Evolutionary conservation across 2,888 invertebrate genomes (phyloP).

Genomic region (Campaea margaritaria): DNA sequence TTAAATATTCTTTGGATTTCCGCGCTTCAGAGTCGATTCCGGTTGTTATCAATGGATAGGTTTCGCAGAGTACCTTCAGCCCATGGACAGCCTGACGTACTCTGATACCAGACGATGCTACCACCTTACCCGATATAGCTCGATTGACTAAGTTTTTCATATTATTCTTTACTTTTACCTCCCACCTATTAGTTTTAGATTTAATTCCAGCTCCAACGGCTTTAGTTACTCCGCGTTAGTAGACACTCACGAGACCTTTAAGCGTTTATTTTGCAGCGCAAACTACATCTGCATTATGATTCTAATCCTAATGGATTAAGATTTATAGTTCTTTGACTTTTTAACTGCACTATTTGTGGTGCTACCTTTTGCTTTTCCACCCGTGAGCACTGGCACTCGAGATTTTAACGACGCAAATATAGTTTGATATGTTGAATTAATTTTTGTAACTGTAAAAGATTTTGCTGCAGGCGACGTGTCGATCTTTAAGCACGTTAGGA

Average conservation of each 20-base stretch:
- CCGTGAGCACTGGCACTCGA: neutral
- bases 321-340: neutral
- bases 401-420: constrained; percentile 4
- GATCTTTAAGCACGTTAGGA: neutral
- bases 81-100: too few relatives aligned
- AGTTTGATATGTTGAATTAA: neutral
- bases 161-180: too few relatives aligned
- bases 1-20: too few relatives aligned
- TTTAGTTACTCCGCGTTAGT: too few relatives aligned
- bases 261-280: neutral
- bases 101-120: too few relatives aligned
- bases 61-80: too few relatives aligned
- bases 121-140: too few relatives aligned
- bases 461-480: neutral
- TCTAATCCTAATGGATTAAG: neutral
- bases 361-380: neutral
- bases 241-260: neutral
- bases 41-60: too few relatives aligned
- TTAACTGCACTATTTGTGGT: neutral
- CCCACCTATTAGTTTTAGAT: too few relatives aligned
- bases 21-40: too few relatives aligned
- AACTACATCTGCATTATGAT: neutral
- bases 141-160: too few relatives aligned
- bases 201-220: too few relatives aligned
- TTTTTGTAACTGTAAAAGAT: neutral